Evolutionary conservation across 2,113 vertebrate genomes (phyloP).

Genomic region (Catagonus wagneri): DNA sequence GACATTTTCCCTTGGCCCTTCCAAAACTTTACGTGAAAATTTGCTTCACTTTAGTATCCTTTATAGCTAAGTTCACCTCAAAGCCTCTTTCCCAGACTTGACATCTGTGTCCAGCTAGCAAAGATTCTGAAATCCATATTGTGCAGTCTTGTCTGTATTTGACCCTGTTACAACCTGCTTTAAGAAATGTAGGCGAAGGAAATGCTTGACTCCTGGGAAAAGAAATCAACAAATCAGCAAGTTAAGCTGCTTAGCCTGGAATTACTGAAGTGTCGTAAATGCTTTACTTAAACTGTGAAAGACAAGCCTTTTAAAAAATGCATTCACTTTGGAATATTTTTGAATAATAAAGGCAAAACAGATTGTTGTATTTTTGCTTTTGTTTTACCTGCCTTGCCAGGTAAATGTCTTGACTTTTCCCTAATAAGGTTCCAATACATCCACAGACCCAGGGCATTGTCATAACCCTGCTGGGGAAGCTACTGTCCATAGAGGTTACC

Average conservation of each 20-base stretch:
- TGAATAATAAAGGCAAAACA: not conserved
- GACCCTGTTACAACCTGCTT: conserved; percentile 24
- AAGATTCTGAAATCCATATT: not conserved
- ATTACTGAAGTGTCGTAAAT: conserved; percentile 45
- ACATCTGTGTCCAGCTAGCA: not conserved
- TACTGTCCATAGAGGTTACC: not conserved
- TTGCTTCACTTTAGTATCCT: not conserved
- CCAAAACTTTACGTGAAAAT: not conserved
- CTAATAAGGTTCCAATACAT: not conserved
- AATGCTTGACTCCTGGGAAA: conserved; percentile 20
- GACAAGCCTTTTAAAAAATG: not conserved
- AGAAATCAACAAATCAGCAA: conserved; percentile 55
- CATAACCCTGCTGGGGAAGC: not conserved
- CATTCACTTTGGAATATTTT: not conserved
- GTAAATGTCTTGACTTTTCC: not conserved
- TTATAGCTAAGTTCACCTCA: conserved; percentile 2
- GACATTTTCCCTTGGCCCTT: not conserved
- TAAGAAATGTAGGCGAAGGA: conserved; percentile 35
- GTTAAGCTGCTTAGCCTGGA: conserved; percentile 26
- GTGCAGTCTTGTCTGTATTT: not conserved
- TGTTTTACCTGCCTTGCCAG: not conserved
- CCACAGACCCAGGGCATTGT: not conserved
- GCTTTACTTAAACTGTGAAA: conserved; percentile 9
- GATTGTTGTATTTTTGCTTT: not conserved
- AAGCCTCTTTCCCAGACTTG: not conserved